phyloP scores from a whole-genome alignment of 2,113 vertebrate genomes.

The Pycnonotus jocosus region DNA sequence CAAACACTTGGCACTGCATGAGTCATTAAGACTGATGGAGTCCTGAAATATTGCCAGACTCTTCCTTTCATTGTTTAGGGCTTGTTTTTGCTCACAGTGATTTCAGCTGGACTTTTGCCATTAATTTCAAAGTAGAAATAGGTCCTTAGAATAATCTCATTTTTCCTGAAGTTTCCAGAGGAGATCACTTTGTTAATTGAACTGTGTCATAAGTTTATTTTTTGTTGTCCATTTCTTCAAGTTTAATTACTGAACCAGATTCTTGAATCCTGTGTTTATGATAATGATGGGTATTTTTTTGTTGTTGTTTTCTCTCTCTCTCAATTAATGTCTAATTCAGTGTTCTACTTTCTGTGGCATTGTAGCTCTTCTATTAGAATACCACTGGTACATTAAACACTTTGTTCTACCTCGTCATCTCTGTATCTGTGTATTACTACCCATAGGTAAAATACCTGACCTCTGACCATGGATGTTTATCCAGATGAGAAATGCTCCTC shows the following conservation, averaged over 20 bases:
- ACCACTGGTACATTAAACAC: neutral
- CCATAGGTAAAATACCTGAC: neutral
- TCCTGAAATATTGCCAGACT: constrained; percentile 9
- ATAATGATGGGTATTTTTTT: fast-evolving
- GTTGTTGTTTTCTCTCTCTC: neutral
- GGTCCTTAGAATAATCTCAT: neutral
- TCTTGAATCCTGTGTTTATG: neutral
- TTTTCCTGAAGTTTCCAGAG: neutral
- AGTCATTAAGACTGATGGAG: constrained; percentile 20
- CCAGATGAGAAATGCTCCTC: neutral
- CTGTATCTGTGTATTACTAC: neutral
- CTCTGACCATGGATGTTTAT: neutral
- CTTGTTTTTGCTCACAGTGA: neutral
- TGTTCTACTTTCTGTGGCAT: neutral
- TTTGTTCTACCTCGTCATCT: neutral
- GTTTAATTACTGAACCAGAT: neutral
- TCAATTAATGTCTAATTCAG: neutral
- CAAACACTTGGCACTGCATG: neutral
- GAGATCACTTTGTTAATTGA: neutral
- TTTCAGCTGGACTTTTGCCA: constrained; percentile 29
- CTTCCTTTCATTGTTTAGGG: neutral
- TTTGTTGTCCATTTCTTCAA: neutral
- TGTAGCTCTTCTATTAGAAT: neutral
- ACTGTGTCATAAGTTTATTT: neutral
- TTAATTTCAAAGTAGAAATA: neutral